Evolutionary conservation across 2,888 invertebrate species (phyloP).

Genomic region (Apomyelois bistriatella): DNA sequence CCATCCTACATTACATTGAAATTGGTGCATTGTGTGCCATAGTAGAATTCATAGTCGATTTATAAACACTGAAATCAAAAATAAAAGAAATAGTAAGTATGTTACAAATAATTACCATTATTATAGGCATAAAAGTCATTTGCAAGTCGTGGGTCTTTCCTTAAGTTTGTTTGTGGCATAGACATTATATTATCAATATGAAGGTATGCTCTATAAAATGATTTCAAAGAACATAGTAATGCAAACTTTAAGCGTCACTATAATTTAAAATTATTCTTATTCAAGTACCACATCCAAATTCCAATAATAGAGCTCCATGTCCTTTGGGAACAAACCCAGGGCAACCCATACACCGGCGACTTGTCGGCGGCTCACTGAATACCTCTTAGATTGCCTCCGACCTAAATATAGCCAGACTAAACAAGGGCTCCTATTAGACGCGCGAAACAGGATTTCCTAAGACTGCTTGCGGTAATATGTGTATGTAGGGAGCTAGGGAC

Average conservation of each 20-base stretch:
- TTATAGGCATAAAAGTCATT: too few relatives aligned
- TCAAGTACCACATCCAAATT: slow-evolving; percentile 39
- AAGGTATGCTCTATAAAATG: too few relatives aligned
- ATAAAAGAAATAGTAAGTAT: too few relatives aligned
- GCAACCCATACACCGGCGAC: slow-evolving; percentile 36
- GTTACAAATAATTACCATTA: too few relatives aligned
- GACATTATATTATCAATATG: too few relatives aligned
- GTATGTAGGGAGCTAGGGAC: not conserved
- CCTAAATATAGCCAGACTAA: slow-evolving; percentile 67
- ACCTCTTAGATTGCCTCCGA: slow-evolving; percentile 72
- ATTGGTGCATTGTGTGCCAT: too few relatives aligned
- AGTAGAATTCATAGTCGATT: too few relatives aligned
- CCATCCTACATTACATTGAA: too few relatives aligned
- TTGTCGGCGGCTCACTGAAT: slow-evolving; percentile 65
- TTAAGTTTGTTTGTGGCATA: too few relatives aligned
- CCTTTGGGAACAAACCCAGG: slow-evolving; percentile 64
- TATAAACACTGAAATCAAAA: too few relatives aligned
- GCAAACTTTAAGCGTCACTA: not conserved
- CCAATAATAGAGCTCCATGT: slow-evolving; percentile 40
- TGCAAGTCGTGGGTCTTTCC: too few relatives aligned
- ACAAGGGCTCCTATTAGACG: slow-evolving; percentile 65
- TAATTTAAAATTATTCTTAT: not conserved
- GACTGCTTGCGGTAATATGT: slow-evolving; percentile 21
- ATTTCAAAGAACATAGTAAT: not conserved
- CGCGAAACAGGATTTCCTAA: slow-evolving; percentile 56